phyloP scores from a whole-genome alignment of 2,797 vertebrate species.

The Onychomys arenicola region DNA sequence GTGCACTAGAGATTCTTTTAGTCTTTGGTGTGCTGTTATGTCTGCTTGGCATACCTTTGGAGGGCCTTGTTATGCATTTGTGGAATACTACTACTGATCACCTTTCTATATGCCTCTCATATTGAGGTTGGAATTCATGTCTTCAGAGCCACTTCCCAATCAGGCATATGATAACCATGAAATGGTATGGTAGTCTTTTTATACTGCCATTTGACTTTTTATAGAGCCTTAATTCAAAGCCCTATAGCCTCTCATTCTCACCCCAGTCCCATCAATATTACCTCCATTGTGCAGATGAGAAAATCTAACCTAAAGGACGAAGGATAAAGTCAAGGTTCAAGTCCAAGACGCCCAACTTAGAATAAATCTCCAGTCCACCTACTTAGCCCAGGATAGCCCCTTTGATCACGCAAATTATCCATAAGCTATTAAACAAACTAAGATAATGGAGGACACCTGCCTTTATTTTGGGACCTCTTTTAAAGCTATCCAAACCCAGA shows the following conservation, averaged over 20 bases:
- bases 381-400: neutral
- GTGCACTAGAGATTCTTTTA: neutral
- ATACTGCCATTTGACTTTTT: neutral
- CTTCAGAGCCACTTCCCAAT: neutral
- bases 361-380: slow-evolving; percentile 4
- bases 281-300: neutral
- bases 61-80: neutral
- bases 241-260: neutral
- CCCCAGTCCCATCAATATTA: neutral
- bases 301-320: neutral
- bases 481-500: slow-evolving; percentile 56
- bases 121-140: neutral
- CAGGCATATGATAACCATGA: neutral
- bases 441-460: neutral
- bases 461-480: neutral
- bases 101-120: neutral
- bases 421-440: slow-evolving; percentile 23
- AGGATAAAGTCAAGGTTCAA: slow-evolving; percentile 17
- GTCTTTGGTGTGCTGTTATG: neutral
- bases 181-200: neutral
- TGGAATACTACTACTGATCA: neutral
- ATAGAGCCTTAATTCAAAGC: neutral
- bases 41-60: neutral
- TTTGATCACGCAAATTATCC: slow-evolving; percentile 31
- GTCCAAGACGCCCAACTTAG: slow-evolving; percentile 6